Conservation (phyloP, 2,113 vertebrate genomes). For the Paralichthys olivaceus region DNA sequence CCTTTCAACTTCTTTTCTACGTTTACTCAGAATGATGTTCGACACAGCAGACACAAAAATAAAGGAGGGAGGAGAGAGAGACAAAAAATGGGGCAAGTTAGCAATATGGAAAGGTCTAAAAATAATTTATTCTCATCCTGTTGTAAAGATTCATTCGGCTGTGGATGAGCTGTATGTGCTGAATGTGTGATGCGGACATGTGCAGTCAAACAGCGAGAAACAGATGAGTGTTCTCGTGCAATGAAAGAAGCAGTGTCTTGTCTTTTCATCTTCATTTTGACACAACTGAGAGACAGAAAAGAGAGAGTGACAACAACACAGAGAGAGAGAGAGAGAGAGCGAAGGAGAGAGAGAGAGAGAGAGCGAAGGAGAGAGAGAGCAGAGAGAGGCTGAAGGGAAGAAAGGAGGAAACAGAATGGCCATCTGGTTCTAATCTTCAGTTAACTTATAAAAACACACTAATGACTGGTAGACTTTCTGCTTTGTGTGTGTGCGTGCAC, state of each 20-base stretch:
- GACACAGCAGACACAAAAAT: not conserved
- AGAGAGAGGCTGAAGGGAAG: conserved; percentile 58
- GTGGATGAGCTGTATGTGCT: conserved; percentile 19
- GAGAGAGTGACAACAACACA: not conserved
- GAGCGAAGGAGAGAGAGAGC: conserved; percentile 16
- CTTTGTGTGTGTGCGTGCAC: conserved; percentile 10
- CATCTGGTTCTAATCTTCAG: conserved; percentile 76
- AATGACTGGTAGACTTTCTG: conserved; percentile 66
- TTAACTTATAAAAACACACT: conserved; percentile 71
- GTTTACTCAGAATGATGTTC: conserved; percentile 8
- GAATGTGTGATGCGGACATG: conserved; percentile 17
- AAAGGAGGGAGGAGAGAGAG: conserved; percentile 1
- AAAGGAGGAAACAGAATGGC: conserved; percentile 65
- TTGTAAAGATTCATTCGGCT: conserved; percentile 1
- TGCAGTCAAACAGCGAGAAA: conserved; percentile 18
- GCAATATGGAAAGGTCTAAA: not conserved
- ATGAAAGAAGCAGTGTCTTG: conserved; percentile 8
- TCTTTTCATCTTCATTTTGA: conserved; percentile 19
- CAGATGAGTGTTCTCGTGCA: not conserved
- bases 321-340: conserved; percentile 12
- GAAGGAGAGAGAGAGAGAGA: conserved; percentile 7
- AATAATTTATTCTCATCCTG: conserved; percentile 10
- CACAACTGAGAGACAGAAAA: not conserved
- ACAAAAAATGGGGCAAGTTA: conserved; percentile 18
- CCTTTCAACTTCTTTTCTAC: conserved; percentile 32